Percentiles rank a stretch among this genome's conserved stretches.
phyloP scores from a whole-genome alignment of 2,888 invertebrate species.

The Drosophila cracens region DNA sequence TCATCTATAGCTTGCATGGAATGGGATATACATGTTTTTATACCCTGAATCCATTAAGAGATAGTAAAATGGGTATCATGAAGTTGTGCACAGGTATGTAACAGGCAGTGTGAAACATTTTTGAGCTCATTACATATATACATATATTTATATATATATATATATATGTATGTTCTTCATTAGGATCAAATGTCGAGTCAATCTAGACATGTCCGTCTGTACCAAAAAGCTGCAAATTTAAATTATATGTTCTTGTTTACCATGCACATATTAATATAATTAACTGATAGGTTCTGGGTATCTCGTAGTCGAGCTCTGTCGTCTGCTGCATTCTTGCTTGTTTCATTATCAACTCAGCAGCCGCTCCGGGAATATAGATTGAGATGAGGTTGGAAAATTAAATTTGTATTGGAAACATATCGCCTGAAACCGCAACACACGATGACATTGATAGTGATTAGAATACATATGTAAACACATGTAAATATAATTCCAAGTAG shows the following conservation, averaged over 20 bases:
- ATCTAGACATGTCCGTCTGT: background rate
- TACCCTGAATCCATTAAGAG: background rate
- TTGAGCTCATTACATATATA: background rate
- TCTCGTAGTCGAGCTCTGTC: background rate
- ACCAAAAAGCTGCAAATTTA: background rate
- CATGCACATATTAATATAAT: background rate
- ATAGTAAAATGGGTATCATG: background rate
- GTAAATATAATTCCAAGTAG: background rate
- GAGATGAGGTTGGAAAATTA: constrained; percentile 28
- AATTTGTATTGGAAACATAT: constrained; percentile 34
- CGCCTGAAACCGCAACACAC: constrained; percentile 22
- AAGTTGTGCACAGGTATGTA: background rate
- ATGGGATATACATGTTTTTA: constrained; percentile 27
- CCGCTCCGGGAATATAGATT: constrained; percentile 20
- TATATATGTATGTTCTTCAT: background rate
- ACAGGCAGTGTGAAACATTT: background rate
- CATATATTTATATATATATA: too few species aligned
- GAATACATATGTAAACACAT: constrained; percentile 2
- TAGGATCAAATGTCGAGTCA: background rate
- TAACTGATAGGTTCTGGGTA: background rate
- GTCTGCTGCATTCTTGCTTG: background rate
- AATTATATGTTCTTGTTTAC: background rate
- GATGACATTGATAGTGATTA: constrained; percentile 12
- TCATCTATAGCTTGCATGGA: constrained; percentile 29
- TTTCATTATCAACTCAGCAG: constrained; percentile 58